Percentiles rank a stretch among this genome's conserved stretches.
phyloP scores from a whole-genome alignment of 2,888 invertebrate genomes.

The Tenthredo livida region DNA sequence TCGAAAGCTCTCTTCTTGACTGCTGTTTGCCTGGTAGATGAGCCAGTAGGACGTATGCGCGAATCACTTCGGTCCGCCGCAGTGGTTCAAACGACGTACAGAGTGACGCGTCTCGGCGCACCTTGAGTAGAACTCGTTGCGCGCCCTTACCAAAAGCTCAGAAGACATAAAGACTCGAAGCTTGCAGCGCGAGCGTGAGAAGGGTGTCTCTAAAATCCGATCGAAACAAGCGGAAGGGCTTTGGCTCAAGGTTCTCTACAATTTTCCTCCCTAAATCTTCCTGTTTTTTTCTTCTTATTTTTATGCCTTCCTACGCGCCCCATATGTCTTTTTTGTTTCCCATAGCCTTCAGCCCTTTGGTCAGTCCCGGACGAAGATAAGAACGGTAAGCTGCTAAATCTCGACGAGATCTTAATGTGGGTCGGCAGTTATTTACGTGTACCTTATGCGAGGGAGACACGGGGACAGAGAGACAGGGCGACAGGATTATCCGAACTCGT shows the following conservation, averaged over 20 bases:
- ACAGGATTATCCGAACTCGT: not conserved
- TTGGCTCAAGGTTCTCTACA: not conserved
- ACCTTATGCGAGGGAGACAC: not conserved
- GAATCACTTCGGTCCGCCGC: constrained; percentile 65
- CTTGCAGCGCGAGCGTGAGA: not conserved
- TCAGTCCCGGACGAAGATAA: not conserved
- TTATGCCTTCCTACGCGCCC: not conserved
- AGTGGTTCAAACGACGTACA: constrained; percentile 6
- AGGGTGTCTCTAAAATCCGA: not conserved
- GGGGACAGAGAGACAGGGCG: not conserved
- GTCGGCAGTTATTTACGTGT: constrained; percentile 35
- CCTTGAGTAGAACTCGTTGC: not conserved
- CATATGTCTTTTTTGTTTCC: not conserved
- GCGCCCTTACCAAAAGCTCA: not conserved
- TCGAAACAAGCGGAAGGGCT: not conserved
- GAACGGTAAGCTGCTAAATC: constrained; percentile 5
- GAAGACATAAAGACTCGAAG: not conserved
- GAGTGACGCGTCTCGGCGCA: constrained; percentile 6
- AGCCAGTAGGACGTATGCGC: constrained; percentile 75
- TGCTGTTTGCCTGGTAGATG: constrained; percentile 70
- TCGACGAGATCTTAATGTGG: constrained; percentile 27
- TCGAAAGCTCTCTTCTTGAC: constrained; percentile 21
- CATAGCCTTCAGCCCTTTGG: not conserved
- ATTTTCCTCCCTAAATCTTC: not conserved
- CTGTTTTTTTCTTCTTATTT: not conserved